phyloP scores from a whole-genome alignment of 2,797 vertebrate genomes.

The Myiothlypis chrysogaster region DNA sequence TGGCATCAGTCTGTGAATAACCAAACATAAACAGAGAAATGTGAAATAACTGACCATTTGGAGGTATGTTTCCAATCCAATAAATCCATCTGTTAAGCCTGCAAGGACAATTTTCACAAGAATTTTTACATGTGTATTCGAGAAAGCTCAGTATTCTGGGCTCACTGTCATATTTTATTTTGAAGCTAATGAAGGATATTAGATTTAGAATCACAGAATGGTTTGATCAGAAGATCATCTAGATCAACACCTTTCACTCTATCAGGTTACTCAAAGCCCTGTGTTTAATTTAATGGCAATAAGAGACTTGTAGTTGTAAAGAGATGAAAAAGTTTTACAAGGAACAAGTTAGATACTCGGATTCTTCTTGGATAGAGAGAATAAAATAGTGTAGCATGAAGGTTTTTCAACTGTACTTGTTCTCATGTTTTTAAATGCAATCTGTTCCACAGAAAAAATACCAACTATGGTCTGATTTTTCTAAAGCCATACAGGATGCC shows the following conservation, averaged over 20 bases:
- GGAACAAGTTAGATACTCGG: background rate
- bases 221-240: background rate
- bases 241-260: background rate
- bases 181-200: background rate
- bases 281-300: background rate
- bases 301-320: background rate
- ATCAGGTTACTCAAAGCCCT: background rate
- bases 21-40: background rate
- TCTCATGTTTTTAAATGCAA: background rate
- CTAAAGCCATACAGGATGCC: background rate
- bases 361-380: background rate
- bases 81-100: background rate
- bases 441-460: background rate
- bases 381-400: background rate
- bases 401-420: background rate
- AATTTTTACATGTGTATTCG: background rate
- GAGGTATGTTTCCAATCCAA: background rate
- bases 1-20: slow-evolving; percentile 84
- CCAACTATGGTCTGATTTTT: background rate
- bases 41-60: background rate
- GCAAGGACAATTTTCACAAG: background rate
- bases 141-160: background rate
- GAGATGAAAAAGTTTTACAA: background rate
- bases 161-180: background rate
- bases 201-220: background rate